Evolutionary conservation across 1,140 invertebrate species (phyloP).

Genomic region (Oncopeltus fasciatus): DNA sequence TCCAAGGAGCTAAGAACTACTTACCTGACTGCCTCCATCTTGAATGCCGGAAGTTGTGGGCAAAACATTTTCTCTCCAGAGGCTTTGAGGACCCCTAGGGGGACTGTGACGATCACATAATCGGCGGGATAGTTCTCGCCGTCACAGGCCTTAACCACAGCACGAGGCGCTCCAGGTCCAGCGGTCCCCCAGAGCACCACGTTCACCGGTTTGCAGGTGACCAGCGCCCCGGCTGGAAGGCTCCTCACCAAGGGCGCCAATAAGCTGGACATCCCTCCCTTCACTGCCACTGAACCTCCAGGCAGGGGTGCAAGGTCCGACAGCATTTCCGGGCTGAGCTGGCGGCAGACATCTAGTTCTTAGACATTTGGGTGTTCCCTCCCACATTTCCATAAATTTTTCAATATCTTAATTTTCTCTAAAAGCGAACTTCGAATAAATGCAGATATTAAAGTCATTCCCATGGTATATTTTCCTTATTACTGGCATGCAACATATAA

Average conservation of each 20-base stretch:
- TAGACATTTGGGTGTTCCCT: no score
- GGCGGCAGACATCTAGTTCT: no score
- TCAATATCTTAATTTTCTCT: no score
- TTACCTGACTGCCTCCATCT: no score
- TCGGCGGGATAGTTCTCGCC: conserved; percentile 53
- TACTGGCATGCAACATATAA: no score
- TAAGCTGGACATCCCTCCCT: conserved; percentile 17
- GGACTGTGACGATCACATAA: conserved; percentile 67
- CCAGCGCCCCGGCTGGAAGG: conserved; percentile 16
- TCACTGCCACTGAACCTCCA: conserved; percentile 23
- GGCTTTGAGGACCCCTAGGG: conserved; percentile 69
- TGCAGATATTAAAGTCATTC: no score
- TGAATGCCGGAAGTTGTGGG: conserved; percentile 54
- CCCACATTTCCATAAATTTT: no score
- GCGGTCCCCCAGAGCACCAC: conserved; percentile 19
- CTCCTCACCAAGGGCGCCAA: conserved; percentile 20
- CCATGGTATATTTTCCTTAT: no score
- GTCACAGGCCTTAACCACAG: conserved; percentile 49
- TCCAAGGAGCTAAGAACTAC: no score
- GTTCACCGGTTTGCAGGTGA: conserved; percentile 18
- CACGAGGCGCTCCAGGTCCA: conserved; percentile 31
- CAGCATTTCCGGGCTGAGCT: conserved; percentile 6
- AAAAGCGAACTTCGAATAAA: no score
- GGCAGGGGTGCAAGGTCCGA: conserved; percentile 19
- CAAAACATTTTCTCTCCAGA: conserved; percentile 56